Base-by-base conservation (phyloP, 2,797 vertebrate species). In the Paramormyrops hopkinsi region DNA sequence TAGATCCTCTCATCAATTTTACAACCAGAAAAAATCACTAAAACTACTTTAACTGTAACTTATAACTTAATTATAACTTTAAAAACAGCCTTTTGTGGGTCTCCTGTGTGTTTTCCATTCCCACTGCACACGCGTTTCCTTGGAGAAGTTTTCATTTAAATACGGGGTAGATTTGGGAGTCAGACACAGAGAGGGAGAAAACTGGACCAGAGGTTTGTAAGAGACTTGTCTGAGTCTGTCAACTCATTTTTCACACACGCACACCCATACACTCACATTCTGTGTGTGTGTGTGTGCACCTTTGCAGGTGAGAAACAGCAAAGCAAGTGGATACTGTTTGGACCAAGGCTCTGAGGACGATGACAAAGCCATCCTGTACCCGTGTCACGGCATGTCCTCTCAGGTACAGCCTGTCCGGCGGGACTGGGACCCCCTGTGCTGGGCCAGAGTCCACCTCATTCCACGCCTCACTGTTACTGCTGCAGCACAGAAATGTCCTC, bases 351-450 rank as follows among this genome's bases (percentile, higher is more conserved):
- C 98, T 0, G 98, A 99, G 90, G 98, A 99, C 0, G 98, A 99
- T 25, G 98, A 99, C 93, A 97, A 96, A 91, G 98, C 98, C 14
- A 99, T 99, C 90, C 97, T 99, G 4, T 99, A 99, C 84, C 98
- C 98, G 0, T 99, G 98, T 92, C 98, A 99, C 0, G 98, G 98
- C 90, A 99, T 99, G 98, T 98, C 98, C 84, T 99, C 98, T 12
- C 98, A 99, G 97, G 98, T 99, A 91, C 94, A 94, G 87, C 3
- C 19, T 37, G 51, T 53, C 54, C 59, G 19, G 19, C 0, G 7
- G 73, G 37, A 17, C 33, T 4, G 0, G 14, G 37, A 14, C n/a
- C 44, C 48, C 1, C 25, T 8, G 51, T 51, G 4, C 11, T 41
- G 33, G 37, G 14, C 17, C 33, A 8, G 37, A 8, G 3, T 8